Evolutionary conservation across 1,140 invertebrate species (phyloP), one percentile per base, ranked within the genome.

Genomic region (Zelostemma sp.): DNA sequence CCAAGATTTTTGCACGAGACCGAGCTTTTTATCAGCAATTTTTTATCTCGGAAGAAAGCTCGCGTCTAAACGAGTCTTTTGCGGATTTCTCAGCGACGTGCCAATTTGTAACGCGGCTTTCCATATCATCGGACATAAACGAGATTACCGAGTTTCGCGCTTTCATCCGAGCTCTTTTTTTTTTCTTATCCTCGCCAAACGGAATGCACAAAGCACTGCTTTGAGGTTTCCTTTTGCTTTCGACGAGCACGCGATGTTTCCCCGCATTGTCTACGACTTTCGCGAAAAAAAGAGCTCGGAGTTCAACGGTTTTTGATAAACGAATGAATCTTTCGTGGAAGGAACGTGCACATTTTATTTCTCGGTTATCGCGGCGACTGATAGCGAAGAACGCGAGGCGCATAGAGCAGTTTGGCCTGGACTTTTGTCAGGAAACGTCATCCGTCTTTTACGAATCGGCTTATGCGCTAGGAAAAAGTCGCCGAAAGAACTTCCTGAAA

Each of bases 51-150:
- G 4, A 45, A 16, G 9, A 17, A 5, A 40, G 33, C 6, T n/a
- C 31, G 35, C 17, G 51, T 59, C 25, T 31, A 60, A 28, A 14
- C 35, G 31, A 61, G 46, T 38, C 48, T 19, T 51, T 53, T 51
- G 18, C 25, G 12, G 18, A n/a, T 31, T 17, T 3, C 6, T 2
- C 28, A n/a, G 16, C 3, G 15, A 59, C 38, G 21, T 41, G 47
- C 14, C 47, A 59, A 58, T 58, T 40, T 15, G 25, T 40, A 49
- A 45, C 38, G 47, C 40, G 43, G 38, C 38, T 45, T 59, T 59
- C 28, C 38, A 8, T 43, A 18, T 21, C 38, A 48, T 25, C 41
- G 21, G 47, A 28, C 15, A 9, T n/a, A 2, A 50, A 59, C 47
- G 15, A 59, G 19, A 45, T 59, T 33, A 51, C 15, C 11, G 31